Conservation (phyloP, 2,888 invertebrate genomes). For the Mesorhabditis sp. region DNA sequence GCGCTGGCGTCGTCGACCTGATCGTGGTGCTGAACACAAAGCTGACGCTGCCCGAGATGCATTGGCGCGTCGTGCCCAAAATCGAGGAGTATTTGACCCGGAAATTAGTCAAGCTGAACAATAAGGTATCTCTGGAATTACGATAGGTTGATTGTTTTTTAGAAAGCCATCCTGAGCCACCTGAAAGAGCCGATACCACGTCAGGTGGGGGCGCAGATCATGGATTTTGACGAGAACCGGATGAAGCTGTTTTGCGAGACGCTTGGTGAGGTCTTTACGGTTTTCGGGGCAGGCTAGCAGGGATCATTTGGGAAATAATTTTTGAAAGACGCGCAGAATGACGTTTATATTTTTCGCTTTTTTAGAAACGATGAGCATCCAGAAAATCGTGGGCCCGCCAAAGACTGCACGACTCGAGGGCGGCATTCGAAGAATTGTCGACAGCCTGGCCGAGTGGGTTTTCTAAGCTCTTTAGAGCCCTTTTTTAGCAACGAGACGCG, state of each 20-base stretch:
- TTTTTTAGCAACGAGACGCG: too few relatives aligned
- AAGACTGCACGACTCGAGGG: neutral
- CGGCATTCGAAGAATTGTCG: too few relatives aligned
- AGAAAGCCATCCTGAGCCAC: conserved; percentile 27
- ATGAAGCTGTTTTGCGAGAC: conserved; percentile 16
- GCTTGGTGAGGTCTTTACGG: conserved; percentile 16
- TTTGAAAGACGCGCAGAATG: too few relatives aligned
- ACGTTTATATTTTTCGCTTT: neutral
- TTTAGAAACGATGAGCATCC: conserved; percentile 19
- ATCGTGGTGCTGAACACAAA: conserved; percentile 77
- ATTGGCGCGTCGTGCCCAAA: conserved; percentile 73
- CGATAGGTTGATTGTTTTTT: neutral
- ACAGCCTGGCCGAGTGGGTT: too few relatives aligned
- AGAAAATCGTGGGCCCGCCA: conserved; percentile 17
- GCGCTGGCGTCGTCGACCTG: conserved; percentile 70
- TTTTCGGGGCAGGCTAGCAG: conserved; percentile 11
- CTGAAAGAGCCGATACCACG: conserved; percentile 43
- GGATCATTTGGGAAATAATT: too few relatives aligned
- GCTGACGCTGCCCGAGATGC: conserved; percentile 81
- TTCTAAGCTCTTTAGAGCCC: too few relatives aligned
- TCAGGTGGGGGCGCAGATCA: conserved; percentile 27
- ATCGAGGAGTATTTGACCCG: conserved; percentile 64
- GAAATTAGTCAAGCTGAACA: conserved; percentile 74
- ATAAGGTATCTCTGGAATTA: conserved; percentile 15
- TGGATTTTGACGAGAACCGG: conserved; percentile 22